phyloP scores from a whole-genome alignment of 2,113 vertebrate species.

The Progne subis region DNA sequence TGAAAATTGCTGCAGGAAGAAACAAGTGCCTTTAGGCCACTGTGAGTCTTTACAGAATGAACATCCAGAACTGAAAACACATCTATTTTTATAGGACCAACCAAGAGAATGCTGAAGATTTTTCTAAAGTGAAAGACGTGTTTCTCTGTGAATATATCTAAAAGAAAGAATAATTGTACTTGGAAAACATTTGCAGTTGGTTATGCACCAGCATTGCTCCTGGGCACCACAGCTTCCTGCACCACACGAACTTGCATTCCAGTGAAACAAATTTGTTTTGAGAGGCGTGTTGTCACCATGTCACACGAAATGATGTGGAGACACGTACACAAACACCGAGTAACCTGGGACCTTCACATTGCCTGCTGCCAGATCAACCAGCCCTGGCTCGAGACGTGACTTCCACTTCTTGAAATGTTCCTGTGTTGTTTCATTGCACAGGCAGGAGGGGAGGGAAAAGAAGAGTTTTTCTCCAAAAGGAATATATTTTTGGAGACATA shows the following conservation, averaged over 20 bases:
- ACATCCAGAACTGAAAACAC: not conserved
- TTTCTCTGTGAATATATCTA: not conserved
- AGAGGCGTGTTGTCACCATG: not conserved
- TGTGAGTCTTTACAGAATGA: not conserved
- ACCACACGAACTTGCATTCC: not conserved
- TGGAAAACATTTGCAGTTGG: not conserved
- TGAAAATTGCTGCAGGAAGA: conserved; percentile 26
- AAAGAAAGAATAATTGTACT: not conserved
- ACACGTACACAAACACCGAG: not conserved
- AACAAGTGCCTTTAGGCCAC: conserved; percentile 43
- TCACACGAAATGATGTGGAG: not conserved
- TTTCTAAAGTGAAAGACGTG: not conserved
- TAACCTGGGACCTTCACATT: not conserved
- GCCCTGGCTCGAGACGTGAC: fast-evolving
- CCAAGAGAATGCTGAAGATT: not conserved
- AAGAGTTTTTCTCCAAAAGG: not conserved
- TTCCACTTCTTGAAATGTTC: not conserved
- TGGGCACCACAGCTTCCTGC: not conserved
- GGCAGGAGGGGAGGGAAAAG: not conserved
- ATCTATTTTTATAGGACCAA: not conserved
- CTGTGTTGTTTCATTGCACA: too few species aligned
- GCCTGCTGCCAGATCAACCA: not conserved
- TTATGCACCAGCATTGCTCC: not conserved
- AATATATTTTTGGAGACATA: not conserved
- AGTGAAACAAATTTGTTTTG: not conserved